Percentiles rank a stretch among this genome's conserved stretches.
Evolutionary conservation across 2,113 vertebrate genomes (phyloP).

Genomic region (Poeciliopsis retropinna): DNA sequence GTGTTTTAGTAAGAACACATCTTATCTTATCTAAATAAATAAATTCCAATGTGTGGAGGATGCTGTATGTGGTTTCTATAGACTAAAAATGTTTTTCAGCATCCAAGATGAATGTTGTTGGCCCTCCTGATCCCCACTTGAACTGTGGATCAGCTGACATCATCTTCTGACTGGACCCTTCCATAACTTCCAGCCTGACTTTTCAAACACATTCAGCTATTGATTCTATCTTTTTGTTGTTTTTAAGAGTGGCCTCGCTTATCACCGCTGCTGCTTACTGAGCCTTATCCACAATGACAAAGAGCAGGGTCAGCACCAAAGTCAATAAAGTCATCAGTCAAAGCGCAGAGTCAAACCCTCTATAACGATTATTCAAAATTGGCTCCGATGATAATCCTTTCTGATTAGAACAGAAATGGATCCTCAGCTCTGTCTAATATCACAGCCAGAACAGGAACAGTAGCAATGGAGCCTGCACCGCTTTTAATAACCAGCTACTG

Average conservation of each 20-base stretch:
- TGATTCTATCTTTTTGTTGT: not conserved
- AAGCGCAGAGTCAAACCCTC: constrained; percentile 28
- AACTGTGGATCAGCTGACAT: not conserved
- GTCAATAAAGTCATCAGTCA: constrained; percentile 55
- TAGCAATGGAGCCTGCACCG: not conserved
- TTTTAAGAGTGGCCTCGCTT: not conserved
- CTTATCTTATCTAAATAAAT: no score
- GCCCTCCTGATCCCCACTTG: no score
- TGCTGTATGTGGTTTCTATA: no score
- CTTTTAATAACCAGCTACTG: constrained; percentile 21
- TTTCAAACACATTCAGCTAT: not conserved
- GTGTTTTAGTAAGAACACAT: no score
- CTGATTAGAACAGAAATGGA: constrained; percentile 37
- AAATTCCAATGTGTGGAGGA: no score
- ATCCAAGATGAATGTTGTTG: no score
- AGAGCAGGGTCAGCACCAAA: constrained; percentile 6
- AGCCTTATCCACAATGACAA: constrained; percentile 8
- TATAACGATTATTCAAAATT: constrained; percentile 49
- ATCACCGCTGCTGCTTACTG: not conserved
- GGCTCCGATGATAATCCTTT: constrained; percentile 43
- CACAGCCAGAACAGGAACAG: not conserved
- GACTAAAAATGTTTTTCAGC: no score
- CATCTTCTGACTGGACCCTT: not conserved
- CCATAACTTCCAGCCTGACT: not conserved
- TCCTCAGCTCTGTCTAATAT: constrained; percentile 10